Evolutionary conservation across 1,140 invertebrate genomes (phyloP).

Genomic region (Solenopsis invicta): DNA sequence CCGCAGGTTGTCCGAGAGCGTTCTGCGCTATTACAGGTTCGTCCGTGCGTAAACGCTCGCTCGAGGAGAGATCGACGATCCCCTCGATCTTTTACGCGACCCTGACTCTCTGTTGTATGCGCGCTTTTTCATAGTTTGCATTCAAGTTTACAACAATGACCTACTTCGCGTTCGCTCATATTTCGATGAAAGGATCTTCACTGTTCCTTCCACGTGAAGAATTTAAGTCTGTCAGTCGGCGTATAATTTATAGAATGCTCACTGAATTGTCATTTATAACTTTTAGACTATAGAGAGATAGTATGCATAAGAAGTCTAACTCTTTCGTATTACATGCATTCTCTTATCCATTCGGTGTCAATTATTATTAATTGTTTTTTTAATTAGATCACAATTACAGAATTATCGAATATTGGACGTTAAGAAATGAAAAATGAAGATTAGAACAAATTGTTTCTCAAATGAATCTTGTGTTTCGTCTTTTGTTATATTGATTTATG

Average conservation of each 20-base stretch:
- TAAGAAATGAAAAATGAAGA: not conserved
- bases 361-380: not conserved
- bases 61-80: slow-evolving; percentile 58
- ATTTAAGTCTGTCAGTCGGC: not conserved
- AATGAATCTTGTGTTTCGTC: not conserved
- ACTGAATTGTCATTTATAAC: not conserved
- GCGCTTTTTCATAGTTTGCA: slow-evolving; percentile 29
- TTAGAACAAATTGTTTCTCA: not conserved
- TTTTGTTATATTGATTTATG: slow-evolving; percentile 4
- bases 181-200: slow-evolving; percentile 19
- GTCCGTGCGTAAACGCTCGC: slow-evolving; percentile 67
- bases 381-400: not conserved
- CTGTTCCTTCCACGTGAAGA: not conserved
- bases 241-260: not conserved
- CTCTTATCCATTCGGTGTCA: not conserved
- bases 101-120: slow-evolving; percentile 34
- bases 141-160: slow-evolving; percentile 67
- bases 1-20: slow-evolving; percentile 64
- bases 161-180: slow-evolving; percentile 60
- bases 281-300: not conserved
- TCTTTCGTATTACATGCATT: not conserved
- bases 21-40: slow-evolving; percentile 51
- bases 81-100: slow-evolving; percentile 62
- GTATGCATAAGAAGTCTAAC: not conserved
- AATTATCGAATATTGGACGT: not conserved